Conservation (phyloP, 92 coral and sea anemone genomes). For the Pocillopora meandrina region DNA sequence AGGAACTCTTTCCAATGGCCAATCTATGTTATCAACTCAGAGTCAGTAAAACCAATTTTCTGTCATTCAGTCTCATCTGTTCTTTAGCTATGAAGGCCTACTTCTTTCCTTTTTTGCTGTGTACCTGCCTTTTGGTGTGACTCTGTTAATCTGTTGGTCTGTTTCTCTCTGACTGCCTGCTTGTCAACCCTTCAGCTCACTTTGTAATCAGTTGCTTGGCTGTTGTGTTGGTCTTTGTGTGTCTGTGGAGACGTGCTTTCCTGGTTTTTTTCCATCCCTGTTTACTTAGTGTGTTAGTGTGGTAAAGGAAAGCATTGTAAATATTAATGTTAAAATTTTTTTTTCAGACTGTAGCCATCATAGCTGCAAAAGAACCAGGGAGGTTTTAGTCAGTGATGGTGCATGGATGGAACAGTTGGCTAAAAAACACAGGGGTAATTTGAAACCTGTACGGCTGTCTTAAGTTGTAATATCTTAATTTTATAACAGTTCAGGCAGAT, state of each 20-base stretch:
- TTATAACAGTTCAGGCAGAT: too few species aligned
- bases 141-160: background rate
- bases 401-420: background rate
- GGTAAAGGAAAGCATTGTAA: too few species aligned
- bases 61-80: too few species aligned
- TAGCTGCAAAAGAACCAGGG: constrained; percentile 19
- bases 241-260: background rate
- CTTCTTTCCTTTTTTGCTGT: too few species aligned
- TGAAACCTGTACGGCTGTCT: too few species aligned
- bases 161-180: background rate
- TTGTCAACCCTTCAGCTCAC: background rate
- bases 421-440: constrained; percentile 19
- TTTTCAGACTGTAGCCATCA: background rate
- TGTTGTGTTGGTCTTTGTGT: background rate
- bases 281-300: too few species aligned
- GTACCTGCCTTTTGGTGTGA: background rate
- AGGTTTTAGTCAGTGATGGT: background rate
- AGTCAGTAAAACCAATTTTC: too few species aligned
- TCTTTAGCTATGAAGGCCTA: too few species aligned
- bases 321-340: background rate
- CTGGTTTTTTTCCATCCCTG: background rate
- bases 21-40: too few species aligned
- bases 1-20: too few species aligned
- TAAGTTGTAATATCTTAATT: too few species aligned
- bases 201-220: background rate